Conservation (phyloP, 2,113 vertebrate genomes). For the Cheirogaleus medius region DNA sequence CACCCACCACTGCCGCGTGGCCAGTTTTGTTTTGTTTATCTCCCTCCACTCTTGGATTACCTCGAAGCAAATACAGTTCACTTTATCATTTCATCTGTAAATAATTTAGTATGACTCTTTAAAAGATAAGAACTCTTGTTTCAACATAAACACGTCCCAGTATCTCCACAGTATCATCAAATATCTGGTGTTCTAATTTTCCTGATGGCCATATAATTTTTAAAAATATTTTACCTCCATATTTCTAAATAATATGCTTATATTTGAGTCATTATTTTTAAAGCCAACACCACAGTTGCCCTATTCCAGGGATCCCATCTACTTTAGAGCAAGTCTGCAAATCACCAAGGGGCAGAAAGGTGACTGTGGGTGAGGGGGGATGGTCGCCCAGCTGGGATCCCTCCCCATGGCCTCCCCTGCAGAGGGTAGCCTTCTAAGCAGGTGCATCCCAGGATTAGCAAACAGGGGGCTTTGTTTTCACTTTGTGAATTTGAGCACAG, state of each 20-base stretch:
- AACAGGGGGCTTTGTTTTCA: not conserved
- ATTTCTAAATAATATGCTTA: not conserved
- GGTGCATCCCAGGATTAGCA: not conserved
- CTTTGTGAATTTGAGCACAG: not conserved
- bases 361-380: not conserved
- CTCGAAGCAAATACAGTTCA: not conserved
- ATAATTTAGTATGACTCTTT: not conserved
- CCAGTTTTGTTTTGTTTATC: not conserved
- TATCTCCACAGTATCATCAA: not conserved
- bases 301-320: not conserved
- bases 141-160: not conserved
- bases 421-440: not conserved
- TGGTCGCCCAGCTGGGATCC: not conserved
- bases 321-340: not conserved
- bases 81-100: not conserved
- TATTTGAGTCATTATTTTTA: not conserved
- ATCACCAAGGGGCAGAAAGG: not conserved
- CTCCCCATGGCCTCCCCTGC: not conserved
- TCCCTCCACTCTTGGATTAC: not conserved
- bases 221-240: not conserved
- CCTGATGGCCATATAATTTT: not conserved
- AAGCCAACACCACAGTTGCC: not conserved
- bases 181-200: not conserved
- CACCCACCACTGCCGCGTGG: too few relatives aligned
- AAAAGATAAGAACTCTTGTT: not conserved